phyloP scores from a whole-genome alignment of 1,140 invertebrate genomes.

The Drosophila seguyi region DNA sequence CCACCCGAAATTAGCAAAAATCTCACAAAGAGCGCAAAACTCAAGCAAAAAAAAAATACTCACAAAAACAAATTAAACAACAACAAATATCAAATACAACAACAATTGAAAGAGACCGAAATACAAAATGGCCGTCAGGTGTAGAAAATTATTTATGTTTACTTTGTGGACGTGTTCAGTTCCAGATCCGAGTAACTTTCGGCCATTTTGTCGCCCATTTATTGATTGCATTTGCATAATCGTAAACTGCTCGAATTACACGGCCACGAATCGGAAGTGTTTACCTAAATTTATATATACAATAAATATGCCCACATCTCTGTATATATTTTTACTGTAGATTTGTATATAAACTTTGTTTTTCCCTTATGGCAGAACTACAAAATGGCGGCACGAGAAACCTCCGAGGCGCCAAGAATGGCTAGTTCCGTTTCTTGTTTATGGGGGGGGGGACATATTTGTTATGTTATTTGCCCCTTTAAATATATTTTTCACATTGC shows the following conservation, averaged over 20 bases:
- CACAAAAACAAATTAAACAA: slow-evolving; percentile 37
- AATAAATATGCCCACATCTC: not conserved
- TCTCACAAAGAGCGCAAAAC: slow-evolving; percentile 37
- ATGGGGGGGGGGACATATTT: not conserved
- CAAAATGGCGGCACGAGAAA: slow-evolving; percentile 43
- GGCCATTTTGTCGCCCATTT: slow-evolving; percentile 36
- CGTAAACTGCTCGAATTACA: slow-evolving; percentile 23
- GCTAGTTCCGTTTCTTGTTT: not conserved
- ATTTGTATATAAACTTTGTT: not conserved
- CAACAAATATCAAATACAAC: slow-evolving; percentile 30
- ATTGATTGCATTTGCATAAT: slow-evolving; percentile 32
- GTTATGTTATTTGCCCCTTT: not conserved
- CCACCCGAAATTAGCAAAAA: slow-evolving; percentile 68
- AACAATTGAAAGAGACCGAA: slow-evolving; percentile 27
- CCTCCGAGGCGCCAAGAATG: slow-evolving; percentile 7
- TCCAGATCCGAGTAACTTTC: slow-evolving; percentile 4
- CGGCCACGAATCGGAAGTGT: slow-evolving; percentile 21
- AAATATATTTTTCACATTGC: slow-evolving; percentile 27
- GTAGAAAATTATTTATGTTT: slow-evolving; percentile 26
- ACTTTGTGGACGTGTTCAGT: slow-evolving; percentile 60
- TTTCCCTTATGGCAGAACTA: not conserved
- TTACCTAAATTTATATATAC: slow-evolving; percentile 5
- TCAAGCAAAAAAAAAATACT: slow-evolving; percentile 29
- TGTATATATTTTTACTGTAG: too few relatives aligned
- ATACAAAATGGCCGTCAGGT: slow-evolving; percentile 77